Base-by-base conservation (phyloP, 2,888 invertebrate genomes). In the Aquatica leii region DNA sequence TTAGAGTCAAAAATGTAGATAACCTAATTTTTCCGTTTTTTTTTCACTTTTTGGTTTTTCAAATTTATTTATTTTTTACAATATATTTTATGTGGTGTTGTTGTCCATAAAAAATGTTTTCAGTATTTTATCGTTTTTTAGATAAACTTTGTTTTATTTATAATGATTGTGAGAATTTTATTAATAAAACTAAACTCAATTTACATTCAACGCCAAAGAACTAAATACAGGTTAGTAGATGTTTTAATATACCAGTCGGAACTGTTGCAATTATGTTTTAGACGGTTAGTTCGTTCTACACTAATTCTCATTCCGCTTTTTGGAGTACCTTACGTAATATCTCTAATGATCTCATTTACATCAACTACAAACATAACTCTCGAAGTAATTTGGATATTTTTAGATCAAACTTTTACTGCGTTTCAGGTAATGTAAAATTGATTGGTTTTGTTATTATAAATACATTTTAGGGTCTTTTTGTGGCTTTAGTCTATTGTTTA, bases 281-380 rank as follows among this genome's bases (percentile, higher is more conserved):
- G 88, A 70, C 84, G 85, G 73, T 82, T 88, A 79, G 84, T 87
- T 9, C 85, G 85, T 69, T 88, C 89, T 0, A 89, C 88, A 0
- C 75, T 89, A 62, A 86, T 89, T 9, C 78, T 90, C 52, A 85
- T 90, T n/a, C 88, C 88, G 0, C 80, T 89, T 6, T 89, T 89
- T 73, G 89, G 88, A 1, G 86, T 88, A 5, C 89, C 89, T 67
- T 88, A 88, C 71, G 82, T 84, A 2, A 77, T 88, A 12, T 86
- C 88, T 35, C 75, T 87, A 15, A 82, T 84, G 6, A 79, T 88
- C 67, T 84, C 83, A 3, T 83, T 83, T 66, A 79, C 81, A 43
- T 73, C 78, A n/a, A 75, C 77, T 24, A 74, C 80, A 12, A 82
- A 84, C 65, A 77, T 82, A 62, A 80, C 79, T 0, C 76, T 87